Conservation (phyloP, 2,113 vertebrate species). For the Parotia lawesii region DNA sequence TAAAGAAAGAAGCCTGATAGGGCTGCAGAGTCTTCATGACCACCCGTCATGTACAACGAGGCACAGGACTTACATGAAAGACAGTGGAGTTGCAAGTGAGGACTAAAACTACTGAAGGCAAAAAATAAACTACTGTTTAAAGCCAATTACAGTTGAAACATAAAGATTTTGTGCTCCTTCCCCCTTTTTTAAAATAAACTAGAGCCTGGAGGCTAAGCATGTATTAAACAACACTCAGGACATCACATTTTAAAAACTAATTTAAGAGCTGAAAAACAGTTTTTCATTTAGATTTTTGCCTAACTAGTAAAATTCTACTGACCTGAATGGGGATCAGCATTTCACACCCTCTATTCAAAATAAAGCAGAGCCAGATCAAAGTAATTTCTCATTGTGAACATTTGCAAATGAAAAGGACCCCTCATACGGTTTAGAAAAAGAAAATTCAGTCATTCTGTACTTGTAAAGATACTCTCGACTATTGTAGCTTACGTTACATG, state of each 20-base stretch:
- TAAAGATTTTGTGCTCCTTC: not conserved
- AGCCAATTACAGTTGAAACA: not conserved
- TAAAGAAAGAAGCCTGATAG: not conserved
- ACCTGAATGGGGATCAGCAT: not conserved
- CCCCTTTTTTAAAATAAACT: not conserved
- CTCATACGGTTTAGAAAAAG: not conserved
- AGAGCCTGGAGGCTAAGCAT: not conserved
- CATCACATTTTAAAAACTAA: not conserved
- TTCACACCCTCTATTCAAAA: not conserved
- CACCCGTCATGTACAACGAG: not conserved
- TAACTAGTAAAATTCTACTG: not conserved
- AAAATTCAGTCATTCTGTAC: not conserved
- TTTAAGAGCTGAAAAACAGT: not conserved
- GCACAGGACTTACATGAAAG: not conserved
- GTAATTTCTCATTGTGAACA: not conserved
- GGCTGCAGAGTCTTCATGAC: not conserved
- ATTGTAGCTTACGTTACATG: not conserved
- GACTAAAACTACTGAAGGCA: not conserved
- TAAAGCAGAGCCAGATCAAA: not conserved
- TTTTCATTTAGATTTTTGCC: not conserved
- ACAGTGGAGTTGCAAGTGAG: not conserved
- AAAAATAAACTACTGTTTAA: not conserved
- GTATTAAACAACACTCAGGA: not conserved
- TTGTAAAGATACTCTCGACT: not conserved
- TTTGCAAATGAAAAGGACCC: not conserved